Evolutionary conservation across 1,140 invertebrate genomes (phyloP).

Genomic region (Bombus turneri): DNA sequence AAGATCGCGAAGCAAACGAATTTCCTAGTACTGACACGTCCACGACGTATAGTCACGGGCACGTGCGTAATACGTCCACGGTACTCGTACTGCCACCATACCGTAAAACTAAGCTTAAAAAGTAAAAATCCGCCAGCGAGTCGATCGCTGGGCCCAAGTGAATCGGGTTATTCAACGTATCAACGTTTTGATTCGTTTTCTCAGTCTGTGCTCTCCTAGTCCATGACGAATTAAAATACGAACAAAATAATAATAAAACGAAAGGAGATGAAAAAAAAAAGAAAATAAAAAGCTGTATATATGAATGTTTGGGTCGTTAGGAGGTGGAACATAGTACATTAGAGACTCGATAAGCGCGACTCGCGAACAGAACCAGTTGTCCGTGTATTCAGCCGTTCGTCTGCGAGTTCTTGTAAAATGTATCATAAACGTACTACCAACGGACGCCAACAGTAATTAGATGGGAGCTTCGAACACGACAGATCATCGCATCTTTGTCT

Average conservation of each 20-base stretch:
- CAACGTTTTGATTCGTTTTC: constrained; percentile 78
- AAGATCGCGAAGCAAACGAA: constrained; percentile 5
- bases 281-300: constrained; percentile 49
- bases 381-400: constrained; percentile 29
- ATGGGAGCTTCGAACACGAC: constrained; percentile 33
- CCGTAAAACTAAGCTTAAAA: constrained; percentile 63
- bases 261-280: constrained; percentile 3
- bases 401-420: constrained; percentile 70
- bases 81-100: constrained; percentile 55
- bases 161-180: constrained; percentile 62
- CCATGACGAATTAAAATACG: constrained; percentile 70
- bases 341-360: constrained; percentile 55
- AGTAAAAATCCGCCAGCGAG: constrained; percentile 60
- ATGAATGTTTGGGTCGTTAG: constrained; percentile 52
- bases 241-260: constrained; percentile 19
- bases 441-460: constrained; percentile 32
- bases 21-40: not conserved
- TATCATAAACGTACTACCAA: constrained; percentile 66
- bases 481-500: not conserved
- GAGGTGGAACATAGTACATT: constrained; percentile 57
- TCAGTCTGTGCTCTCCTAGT: constrained; percentile 82
- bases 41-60: not conserved
- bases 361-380: constrained; percentile 31
- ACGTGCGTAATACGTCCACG: not conserved
- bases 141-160: constrained; percentile 51